Percentiles rank a stretch among this genome's conserved stretches.
These are phyloP conservation scores for Timema cristinae DNA, from an alignment of 2,888 invertebrate genomes.

Conservation along the genomic window DNA sequence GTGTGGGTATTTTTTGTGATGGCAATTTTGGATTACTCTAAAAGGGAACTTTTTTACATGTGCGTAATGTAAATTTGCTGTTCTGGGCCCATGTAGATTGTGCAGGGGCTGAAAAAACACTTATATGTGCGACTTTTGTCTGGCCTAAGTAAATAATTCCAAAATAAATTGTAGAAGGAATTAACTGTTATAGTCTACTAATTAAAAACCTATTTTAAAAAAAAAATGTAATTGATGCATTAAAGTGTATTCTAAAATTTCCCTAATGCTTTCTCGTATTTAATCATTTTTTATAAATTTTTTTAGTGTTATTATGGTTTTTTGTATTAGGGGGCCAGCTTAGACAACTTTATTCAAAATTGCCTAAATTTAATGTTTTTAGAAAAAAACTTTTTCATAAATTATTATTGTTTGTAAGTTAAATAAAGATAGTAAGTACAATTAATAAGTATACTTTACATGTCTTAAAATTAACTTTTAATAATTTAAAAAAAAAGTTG, in stretches of 20 bases:
- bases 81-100: background rate
- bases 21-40: background rate
- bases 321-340: no score
- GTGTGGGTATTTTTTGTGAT: background rate
- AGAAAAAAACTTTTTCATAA: no score
- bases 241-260: background rate
- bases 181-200: background rate
- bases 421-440: no score
- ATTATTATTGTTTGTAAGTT: no score
- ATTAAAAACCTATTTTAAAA: background rate
- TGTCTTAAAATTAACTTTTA: no score
- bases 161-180: background rate
- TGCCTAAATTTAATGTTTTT: no score
- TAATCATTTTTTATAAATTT: background rate
- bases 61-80: background rate
- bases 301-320: no score
- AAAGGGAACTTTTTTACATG: background rate
- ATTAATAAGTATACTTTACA: no score
- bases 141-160: background rate
- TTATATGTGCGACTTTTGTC: background rate
- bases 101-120: constrained; percentile 1
- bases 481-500: no score
- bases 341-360: no score
- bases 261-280: background rate
- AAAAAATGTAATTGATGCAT: background rate